Evolutionary conservation across 2,888 invertebrate species (phyloP).

Genomic region (Eupithecia exiguata): DNA sequence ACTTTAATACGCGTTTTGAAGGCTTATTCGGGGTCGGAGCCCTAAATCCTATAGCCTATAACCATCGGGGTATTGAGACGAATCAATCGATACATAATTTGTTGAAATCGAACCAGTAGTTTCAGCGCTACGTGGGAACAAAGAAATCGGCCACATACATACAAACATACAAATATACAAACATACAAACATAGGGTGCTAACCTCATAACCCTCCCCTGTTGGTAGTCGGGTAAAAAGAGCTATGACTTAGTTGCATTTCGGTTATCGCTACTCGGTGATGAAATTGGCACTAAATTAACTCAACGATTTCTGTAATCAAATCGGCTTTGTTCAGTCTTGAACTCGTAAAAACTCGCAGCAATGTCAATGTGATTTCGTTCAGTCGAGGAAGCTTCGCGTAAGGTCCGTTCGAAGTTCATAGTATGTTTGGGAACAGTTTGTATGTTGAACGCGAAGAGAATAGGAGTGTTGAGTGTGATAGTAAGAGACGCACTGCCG

Average conservation of each 20-base stretch:
- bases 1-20: too few relatives aligned
- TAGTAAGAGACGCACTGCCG: constrained; percentile 26
- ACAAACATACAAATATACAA: too few relatives aligned
- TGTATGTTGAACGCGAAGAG: constrained; percentile 55
- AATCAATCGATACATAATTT: too few relatives aligned
- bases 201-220: too few relatives aligned
- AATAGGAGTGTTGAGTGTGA: constrained; percentile 40
- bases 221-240: too few relatives aligned
- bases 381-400: constrained; percentile 56
- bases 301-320: not conserved
- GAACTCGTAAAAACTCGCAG: constrained; percentile 25
- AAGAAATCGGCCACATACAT: too few relatives aligned
- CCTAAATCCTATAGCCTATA: too few relatives aligned
- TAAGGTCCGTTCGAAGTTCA: constrained; percentile 57
- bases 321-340: not conserved
- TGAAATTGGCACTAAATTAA: not conserved
- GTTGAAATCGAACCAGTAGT: too few relatives aligned
- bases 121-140: too few relatives aligned
- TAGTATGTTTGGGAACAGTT: constrained; percentile 59
- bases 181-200: too few relatives aligned
- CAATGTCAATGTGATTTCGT: constrained; percentile 42
- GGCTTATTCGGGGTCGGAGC: too few relatives aligned
- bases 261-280: not conserved
- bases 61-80: too few relatives aligned
- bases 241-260: not conserved